Evolutionary conservation across 1,140 invertebrate genomes (phyloP).

Genomic region (Brachionus manjavacas): DNA sequence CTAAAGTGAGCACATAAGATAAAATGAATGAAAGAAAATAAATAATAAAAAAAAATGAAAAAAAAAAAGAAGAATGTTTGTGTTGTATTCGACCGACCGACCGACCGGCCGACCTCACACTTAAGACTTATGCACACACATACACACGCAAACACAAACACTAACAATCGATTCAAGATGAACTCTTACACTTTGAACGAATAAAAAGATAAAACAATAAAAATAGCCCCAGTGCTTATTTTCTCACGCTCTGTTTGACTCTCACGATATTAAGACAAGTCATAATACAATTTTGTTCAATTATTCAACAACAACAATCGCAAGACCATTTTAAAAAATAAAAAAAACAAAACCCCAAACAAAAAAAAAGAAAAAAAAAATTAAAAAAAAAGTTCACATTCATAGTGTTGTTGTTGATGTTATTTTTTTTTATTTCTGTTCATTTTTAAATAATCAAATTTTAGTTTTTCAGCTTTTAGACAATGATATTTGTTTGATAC

Average conservation of each 20-base stretch:
- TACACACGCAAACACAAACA: neutral
- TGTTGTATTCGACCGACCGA: neutral
- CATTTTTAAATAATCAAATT: neutral
- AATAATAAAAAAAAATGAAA: neutral
- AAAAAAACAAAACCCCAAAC: neutral
- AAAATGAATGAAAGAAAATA: neutral
- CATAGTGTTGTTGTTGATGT: too few relatives aligned
- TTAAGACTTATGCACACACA: neutral
- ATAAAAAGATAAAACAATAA: conserved; percentile 5
- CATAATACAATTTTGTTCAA: conserved; percentile 3
- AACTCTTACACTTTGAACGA: conserved; percentile 32
- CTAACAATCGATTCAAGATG: neutral
- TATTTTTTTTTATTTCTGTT: neutral
- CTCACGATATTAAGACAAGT: neutral
- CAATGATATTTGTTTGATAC: neutral
- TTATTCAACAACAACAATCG: neutral
- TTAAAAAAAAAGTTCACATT: neutral
- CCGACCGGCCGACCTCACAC: conserved; percentile 27
- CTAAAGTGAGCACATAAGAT: neutral
- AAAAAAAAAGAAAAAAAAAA: neutral
- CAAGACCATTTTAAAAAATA: neutral
- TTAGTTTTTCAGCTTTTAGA: neutral
- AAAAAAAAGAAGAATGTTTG: neutral
- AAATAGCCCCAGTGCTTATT: neutral
- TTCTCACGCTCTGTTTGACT: neutral